Evolutionary conservation across 2,888 invertebrate genomes (phyloP).

Genomic region (Agonopterix subpropinquella): DNA sequence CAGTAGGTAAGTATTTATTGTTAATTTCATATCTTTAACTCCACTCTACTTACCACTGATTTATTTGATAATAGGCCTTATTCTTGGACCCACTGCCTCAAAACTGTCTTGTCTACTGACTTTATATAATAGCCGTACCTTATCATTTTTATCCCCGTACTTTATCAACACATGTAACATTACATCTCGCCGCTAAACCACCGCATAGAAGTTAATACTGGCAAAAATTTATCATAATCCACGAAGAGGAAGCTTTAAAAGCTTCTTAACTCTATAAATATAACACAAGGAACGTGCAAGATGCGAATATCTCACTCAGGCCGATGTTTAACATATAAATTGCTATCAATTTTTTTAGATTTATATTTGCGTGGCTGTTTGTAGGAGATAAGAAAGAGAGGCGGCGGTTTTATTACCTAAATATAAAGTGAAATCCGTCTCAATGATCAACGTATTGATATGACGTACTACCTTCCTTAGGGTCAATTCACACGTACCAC

Average conservation of each 20-base stretch:
- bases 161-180: constrained; percentile 9
- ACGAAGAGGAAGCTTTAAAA: constrained; percentile 14
- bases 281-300: constrained; percentile 38
- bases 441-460: too few relatives aligned
- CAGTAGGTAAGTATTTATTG: too few relatives aligned
- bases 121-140: constrained; percentile 1
- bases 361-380: constrained; percentile 52
- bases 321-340: constrained; percentile 69
- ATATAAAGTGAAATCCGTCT: constrained; percentile 25
- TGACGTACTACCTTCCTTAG: too few relatives aligned
- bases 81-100: not conserved
- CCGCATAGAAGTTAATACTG: constrained; percentile 15
- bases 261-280: constrained; percentile 22
- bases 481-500: too few relatives aligned
- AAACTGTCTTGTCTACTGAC: constrained; percentile 1
- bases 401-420: constrained; percentile 48
- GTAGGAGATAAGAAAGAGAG: constrained; percentile 44
- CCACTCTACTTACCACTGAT: too few relatives aligned
- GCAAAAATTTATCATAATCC: constrained; percentile 19
- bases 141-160: constrained; percentile 7
- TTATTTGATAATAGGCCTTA: too few relatives aligned
- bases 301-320: constrained; percentile 55
- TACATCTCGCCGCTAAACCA: constrained; percentile 8
- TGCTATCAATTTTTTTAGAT: constrained; percentile 57
- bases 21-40: too few relatives aligned